These are phyloP conservation scores for Tamias sibiricus DNA, from an alignment of 2,113 vertebrate species.

Conservation along the genomic window DNA sequence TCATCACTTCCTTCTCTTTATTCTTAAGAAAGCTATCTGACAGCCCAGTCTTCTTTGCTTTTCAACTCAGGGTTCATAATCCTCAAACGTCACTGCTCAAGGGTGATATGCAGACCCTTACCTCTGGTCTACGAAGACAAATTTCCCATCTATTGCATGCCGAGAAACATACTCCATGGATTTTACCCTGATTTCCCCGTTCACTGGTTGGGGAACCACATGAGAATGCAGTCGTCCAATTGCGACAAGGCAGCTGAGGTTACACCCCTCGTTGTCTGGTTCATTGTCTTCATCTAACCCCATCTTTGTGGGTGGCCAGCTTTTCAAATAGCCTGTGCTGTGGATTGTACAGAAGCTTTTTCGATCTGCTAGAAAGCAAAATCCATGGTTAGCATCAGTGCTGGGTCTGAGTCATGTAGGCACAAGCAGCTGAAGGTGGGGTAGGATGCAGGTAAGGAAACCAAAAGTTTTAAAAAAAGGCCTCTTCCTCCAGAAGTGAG, in stretches of 20 bases:
- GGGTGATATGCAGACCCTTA: slow-evolving; percentile 80
- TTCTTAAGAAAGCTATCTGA: background rate
- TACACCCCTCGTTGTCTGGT: slow-evolving; percentile 97
- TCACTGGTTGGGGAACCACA: slow-evolving; percentile 93
- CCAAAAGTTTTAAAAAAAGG: background rate
- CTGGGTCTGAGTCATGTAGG: background rate
- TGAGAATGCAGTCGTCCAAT: slow-evolving; percentile 98
- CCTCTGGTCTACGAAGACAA: slow-evolving; percentile 99
- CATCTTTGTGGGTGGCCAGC: slow-evolving; percentile 99
- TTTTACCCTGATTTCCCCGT: slow-evolving; percentile 96
- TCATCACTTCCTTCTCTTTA: background rate
- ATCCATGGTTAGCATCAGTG: background rate
- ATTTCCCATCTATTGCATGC: slow-evolving; percentile 98
- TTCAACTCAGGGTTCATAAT: background rate
- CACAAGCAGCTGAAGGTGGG: fast-evolving
- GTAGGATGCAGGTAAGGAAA: background rate
- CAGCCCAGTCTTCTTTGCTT: background rate
- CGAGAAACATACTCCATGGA: slow-evolving; percentile 98
- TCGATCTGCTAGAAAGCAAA: slow-evolving; percentile 91
- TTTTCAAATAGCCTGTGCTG: slow-evolving; percentile 99
- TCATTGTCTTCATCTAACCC: slow-evolving; percentile 98
- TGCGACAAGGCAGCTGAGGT: slow-evolving; percentile 98
- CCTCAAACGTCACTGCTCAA: background rate
- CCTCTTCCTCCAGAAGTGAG: background rate
- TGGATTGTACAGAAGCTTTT: slow-evolving; percentile 99